These are phyloP conservation scores for Achroia grisella DNA, from an alignment of 1,140 invertebrate genomes.

Conservation along the genomic window DNA sequence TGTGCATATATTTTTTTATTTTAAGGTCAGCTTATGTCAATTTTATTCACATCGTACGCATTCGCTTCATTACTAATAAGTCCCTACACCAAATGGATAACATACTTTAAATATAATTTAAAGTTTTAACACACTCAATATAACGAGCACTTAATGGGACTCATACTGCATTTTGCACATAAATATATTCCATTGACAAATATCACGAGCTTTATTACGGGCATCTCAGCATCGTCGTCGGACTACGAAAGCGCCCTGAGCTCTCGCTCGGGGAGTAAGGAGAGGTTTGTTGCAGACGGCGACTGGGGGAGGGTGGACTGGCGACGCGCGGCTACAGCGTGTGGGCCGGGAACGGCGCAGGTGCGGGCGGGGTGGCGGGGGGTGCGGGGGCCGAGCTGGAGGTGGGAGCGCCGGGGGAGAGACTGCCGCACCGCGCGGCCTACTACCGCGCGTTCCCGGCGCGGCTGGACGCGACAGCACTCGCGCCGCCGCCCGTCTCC, in stretches of 20 bases:
- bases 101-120: too few species aligned
- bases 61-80: background rate
- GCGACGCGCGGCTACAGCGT: constrained; percentile 51
- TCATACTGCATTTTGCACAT: too few species aligned
- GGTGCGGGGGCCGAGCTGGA: constrained; percentile 80
- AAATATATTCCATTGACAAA: too few species aligned
- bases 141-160: too few species aligned
- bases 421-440: constrained; percentile 80
- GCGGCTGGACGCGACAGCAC: constrained; percentile 82
- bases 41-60: constrained; percentile 9
- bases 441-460: constrained; percentile 90
- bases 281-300: constrained; percentile 38
- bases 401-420: constrained; percentile 83
- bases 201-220: background rate
- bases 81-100: too few species aligned
- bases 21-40: background rate
- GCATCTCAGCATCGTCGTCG: background rate
- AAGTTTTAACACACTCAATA: too few species aligned
- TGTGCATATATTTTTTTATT: background rate
- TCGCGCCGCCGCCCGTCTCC: constrained; percentile 84
- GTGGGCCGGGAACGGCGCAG: constrained; percentile 28
- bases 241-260: too few species aligned
- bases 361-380: constrained; percentile 7
- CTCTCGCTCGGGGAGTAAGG: constrained; percentile 4
- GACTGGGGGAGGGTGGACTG: constrained; percentile 45